These are phyloP conservation scores for Mesorhabditis spiculigera DNA, from an alignment of 2,888 invertebrate genomes.

Conservation along the genomic window DNA sequence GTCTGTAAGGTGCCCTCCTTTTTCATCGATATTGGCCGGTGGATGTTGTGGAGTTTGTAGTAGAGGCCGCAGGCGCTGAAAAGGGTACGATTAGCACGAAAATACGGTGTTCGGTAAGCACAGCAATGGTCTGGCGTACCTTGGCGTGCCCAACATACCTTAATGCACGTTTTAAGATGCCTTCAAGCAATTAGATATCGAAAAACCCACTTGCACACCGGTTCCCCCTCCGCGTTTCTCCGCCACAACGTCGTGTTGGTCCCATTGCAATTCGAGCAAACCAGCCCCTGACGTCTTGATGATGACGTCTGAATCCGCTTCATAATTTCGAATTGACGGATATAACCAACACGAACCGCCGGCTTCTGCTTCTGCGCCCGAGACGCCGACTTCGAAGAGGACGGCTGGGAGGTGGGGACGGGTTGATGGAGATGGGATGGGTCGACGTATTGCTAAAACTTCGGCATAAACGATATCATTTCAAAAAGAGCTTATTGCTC, in stretches of 20 bases:
- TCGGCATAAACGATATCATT: too few relatives aligned
- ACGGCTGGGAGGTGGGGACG: not conserved
- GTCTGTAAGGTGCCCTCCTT: slow-evolving; percentile 68
- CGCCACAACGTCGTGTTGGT: slow-evolving; percentile 57
- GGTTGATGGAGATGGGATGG: not conserved
- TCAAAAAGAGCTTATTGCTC: too few relatives aligned
- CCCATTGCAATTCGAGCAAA: slow-evolving; percentile 59
- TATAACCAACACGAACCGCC: not conserved
- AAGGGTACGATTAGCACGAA: not conserved
- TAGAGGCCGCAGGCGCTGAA: slow-evolving; percentile 65
- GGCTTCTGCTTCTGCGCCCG: not conserved
- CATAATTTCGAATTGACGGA: too few relatives aligned
- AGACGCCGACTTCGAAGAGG: not conserved
- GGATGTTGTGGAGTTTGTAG: slow-evolving; percentile 65
- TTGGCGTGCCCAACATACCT: too few relatives aligned
- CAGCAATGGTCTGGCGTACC: too few relatives aligned
- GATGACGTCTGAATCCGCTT: not conserved
- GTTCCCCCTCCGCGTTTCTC: slow-evolving; percentile 56
- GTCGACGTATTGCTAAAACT: too few relatives aligned
- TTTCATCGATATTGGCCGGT: slow-evolving; percentile 78
- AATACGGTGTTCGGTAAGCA: too few relatives aligned
- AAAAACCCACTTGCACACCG: slow-evolving; percentile 57
- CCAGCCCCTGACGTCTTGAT: slow-evolving; percentile 46
- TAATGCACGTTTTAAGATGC: too few relatives aligned
- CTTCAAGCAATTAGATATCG: too few relatives aligned